Conservation (phyloP, 1,140 invertebrate species). For the Papilio machaon region DNA sequence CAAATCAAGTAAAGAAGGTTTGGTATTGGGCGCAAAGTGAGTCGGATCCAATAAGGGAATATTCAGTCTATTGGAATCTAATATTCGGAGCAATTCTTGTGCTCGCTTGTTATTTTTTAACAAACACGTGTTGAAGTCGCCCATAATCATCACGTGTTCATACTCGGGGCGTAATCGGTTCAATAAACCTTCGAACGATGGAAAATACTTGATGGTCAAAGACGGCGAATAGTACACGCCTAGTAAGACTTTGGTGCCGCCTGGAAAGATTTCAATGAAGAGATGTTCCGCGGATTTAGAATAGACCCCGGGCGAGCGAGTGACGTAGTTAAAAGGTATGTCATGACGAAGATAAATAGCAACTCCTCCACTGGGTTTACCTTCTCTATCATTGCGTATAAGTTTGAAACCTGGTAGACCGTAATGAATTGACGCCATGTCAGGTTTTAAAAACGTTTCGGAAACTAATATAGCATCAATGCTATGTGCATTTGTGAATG, state of each 20-base stretch:
- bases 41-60: constrained; percentile 6
- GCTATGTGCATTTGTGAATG: constrained; percentile 3
- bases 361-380: constrained; percentile 17
- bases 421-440: constrained; percentile 8
- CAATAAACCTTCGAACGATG: constrained; percentile 26
- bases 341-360: constrained; percentile 13
- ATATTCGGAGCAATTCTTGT: neutral
- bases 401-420: constrained; percentile 23
- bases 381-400: constrained; percentile 19
- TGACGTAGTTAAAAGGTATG: neutral
- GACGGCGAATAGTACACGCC: constrained; percentile 37
- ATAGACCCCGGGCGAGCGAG: neutral
- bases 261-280: constrained; percentile 25
- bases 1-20: constrained; percentile 35
- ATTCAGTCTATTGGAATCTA: constrained; percentile 23
- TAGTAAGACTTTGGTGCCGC: constrained; percentile 28
- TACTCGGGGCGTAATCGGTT: constrained; percentile 17
- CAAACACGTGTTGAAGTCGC: constrained; percentile 35
- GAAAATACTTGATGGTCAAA: constrained; percentile 30
- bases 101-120: constrained; percentile 29
- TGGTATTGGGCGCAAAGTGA: constrained; percentile 32
- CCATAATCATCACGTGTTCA: constrained; percentile 28
- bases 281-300: constrained; percentile 31
- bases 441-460: constrained; percentile 27
- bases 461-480: constrained; percentile 29